Percentiles rank a stretch among this genome's conserved stretches.
phyloP scores from a whole-genome alignment of 2,113 vertebrate genomes.

The Cheilinus undulatus region DNA sequence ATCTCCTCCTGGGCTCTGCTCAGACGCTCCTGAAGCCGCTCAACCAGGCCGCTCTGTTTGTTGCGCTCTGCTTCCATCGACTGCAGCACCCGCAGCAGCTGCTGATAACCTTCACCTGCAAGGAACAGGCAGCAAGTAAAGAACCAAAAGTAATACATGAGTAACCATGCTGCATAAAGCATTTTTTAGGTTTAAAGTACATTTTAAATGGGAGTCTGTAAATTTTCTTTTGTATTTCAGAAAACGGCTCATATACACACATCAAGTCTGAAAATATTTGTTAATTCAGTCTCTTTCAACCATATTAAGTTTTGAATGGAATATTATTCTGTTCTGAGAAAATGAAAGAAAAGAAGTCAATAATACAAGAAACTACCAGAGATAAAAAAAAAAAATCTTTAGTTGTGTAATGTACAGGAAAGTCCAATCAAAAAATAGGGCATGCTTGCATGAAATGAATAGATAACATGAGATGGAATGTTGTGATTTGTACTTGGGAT shows the following conservation, averaged over 20 bases:
- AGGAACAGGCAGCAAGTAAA: not conserved
- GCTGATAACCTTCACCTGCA: constrained; percentile 83
- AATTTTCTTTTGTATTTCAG: no score
- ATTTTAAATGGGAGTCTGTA: not conserved
- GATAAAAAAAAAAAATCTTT: not conserved
- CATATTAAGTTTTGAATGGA: no score
- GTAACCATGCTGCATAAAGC: not conserved
- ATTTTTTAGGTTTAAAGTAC: no score
- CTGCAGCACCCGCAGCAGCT: constrained; percentile 83
- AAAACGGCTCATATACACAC: not conserved
- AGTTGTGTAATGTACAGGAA: not conserved
- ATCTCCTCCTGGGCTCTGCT: constrained; percentile 87
- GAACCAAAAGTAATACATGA: not conserved
- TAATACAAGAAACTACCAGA: not conserved
- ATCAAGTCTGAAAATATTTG: not conserved
- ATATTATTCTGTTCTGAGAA: no score
- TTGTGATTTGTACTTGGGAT: no score
- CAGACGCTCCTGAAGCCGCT: constrained; percentile 86
- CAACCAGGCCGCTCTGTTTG: constrained; percentile 81
- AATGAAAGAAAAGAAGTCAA: not conserved
- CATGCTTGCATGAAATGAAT: no score
- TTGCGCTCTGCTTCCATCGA: constrained; percentile 85
- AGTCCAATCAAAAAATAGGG: no score
- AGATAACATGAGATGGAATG: no score
- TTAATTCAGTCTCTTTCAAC: no score